Conservation (phyloP, 2,797 vertebrate genomes). For the Mastacembelus armatus region DNA sequence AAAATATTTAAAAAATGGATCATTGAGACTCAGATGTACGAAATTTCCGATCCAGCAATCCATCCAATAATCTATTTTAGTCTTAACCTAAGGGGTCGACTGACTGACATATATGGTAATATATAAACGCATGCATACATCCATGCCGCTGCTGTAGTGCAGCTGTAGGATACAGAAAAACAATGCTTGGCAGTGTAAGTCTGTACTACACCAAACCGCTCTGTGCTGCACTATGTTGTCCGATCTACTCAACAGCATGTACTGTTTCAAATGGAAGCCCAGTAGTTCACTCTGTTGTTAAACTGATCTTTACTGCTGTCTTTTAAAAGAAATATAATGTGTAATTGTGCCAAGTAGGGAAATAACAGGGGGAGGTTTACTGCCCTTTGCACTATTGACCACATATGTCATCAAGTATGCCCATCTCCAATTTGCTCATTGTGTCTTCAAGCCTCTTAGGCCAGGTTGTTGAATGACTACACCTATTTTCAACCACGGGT, state of each 20-base stretch:
- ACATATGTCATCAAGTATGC: conserved; percentile 53
- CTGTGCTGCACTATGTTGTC: not conserved
- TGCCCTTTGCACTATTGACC: conserved; percentile 39
- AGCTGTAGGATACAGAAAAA: not conserved
- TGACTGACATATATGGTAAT: not conserved
- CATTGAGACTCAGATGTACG: too few species aligned
- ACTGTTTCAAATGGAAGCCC: conserved; percentile 3
- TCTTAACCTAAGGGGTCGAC: not conserved
- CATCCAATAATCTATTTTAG: too few species aligned
- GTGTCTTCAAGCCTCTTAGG: conserved; percentile 53
- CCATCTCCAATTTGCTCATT: conserved; percentile 65
- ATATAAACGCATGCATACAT: too few species aligned
- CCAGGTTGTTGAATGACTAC: conserved; percentile 46
- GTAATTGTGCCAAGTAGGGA: conserved; percentile 29
- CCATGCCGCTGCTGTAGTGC: not conserved
- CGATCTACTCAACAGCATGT: not conserved
- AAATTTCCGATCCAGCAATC: not conserved
- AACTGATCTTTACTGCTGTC: conserved; percentile 27
- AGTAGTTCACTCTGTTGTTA: conserved; percentile 4
- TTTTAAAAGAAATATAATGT: conserved; percentile 28
- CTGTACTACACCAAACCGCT: too few species aligned
- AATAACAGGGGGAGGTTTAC: conserved; percentile 24
- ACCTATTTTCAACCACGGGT: conserved; percentile 52
- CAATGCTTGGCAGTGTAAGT: not conserved
- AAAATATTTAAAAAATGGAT: too few species aligned